These are phyloP conservation scores for Leptinotarsa haldemani DNA, from an alignment of 2,888 invertebrate genomes.

Conservation along the genomic window DNA sequence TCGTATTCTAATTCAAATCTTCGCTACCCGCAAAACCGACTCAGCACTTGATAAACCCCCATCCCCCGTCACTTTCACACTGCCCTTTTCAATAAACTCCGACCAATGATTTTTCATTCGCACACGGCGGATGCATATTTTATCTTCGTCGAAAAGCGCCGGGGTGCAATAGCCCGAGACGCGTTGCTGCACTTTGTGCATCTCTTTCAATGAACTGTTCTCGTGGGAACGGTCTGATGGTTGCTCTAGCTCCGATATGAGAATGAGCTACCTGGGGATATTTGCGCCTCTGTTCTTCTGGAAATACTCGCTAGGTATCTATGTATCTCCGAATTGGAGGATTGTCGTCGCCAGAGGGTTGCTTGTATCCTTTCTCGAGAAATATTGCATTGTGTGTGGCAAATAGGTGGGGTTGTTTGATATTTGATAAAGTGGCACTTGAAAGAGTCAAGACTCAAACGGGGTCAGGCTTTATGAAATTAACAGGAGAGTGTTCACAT, in stretches of 20 bases:
- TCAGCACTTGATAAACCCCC: not conserved
- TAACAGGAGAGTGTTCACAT: no score
- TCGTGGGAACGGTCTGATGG: slow-evolving; percentile 4
- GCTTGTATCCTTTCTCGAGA: slow-evolving; percentile 8
- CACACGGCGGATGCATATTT: not conserved
- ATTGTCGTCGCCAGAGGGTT: slow-evolving; percentile 7
- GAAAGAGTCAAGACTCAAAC: not conserved
- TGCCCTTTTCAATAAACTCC: not conserved
- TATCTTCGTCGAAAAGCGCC: not conserved
- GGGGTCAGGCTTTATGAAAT: not conserved
- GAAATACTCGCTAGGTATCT: not conserved
- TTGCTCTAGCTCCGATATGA: slow-evolving; percentile 8
- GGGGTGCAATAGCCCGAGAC: slow-evolving; percentile 1
- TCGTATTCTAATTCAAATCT: not conserved
- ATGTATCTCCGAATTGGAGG: not conserved
- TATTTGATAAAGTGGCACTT: not conserved
- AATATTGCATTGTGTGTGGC: slow-evolving; percentile 1
- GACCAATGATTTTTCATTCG: slow-evolving; percentile 5
- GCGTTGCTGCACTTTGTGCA: slow-evolving; percentile 13
- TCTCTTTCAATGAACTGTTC: slow-evolving; percentile 1
- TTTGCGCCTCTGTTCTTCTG: slow-evolving; percentile 2
- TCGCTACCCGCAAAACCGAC: not conserved
- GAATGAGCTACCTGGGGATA: slow-evolving; percentile 9
- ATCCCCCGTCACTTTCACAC: not conserved
- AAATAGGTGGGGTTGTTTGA: not conserved